phyloP scores from a whole-genome alignment of 30 jellyfish, hydroid and myxozoan species.

The Hydra vulgaris region DNA sequence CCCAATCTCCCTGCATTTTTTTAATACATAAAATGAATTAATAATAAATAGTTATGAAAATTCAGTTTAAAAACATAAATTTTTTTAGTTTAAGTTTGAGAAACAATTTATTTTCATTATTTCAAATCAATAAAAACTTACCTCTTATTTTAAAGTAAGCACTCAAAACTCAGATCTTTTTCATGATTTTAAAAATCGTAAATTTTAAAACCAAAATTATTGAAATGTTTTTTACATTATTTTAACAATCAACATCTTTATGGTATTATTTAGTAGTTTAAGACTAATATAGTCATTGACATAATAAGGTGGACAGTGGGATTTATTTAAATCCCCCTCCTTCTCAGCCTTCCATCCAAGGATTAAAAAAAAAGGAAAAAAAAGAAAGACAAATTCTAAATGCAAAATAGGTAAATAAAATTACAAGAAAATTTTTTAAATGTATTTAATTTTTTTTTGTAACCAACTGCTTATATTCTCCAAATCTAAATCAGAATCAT shows the following conservation, averaged over 20 bases:
- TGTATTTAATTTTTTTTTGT: background rate
- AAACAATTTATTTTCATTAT: background rate
- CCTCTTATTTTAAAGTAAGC: background rate
- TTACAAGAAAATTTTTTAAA: background rate
- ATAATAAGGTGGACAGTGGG: background rate
- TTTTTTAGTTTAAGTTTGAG: background rate
- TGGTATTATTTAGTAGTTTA: background rate
- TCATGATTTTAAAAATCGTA: background rate
- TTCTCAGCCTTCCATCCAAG: background rate
- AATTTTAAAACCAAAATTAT: background rate
- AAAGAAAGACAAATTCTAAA: background rate
- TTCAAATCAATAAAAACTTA: background rate
- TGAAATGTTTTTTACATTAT: background rate
- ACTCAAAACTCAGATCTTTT: background rate
- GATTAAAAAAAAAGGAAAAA: background rate
- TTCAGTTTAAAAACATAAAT: background rate
- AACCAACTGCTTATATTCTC: background rate
- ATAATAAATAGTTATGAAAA: background rate
- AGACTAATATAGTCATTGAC: background rate
- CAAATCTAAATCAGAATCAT: background rate
- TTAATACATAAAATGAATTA: background rate
- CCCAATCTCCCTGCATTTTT: background rate
- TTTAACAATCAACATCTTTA: background rate
- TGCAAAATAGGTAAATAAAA: background rate
- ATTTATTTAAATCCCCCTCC: background rate